A percentile compares a stretch with the other conserved stretches of the same genome.
Conservation (phyloP, 2,888 invertebrate genomes). For the Eupithecia abbreviata region DNA sequence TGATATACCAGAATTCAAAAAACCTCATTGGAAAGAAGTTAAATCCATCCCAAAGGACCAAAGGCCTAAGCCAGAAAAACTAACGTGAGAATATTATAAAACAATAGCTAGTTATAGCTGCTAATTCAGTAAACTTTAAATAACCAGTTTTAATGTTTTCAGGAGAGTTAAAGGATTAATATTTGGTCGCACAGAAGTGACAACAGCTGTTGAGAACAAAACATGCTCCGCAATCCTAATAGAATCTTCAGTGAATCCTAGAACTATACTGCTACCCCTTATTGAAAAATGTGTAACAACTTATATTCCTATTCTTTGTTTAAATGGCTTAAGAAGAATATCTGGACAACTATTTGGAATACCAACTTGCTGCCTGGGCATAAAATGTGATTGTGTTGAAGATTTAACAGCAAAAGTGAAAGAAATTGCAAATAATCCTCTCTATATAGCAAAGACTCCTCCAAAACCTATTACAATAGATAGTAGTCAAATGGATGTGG, state of each 20-base stretch:
- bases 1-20: conserved; percentile 63
- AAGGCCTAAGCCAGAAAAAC: conserved; percentile 65
- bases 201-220: conserved; percentile 51
- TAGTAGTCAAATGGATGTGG: conserved; percentile 37
- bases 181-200: conserved; percentile 73
- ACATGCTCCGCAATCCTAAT: conserved; percentile 69
- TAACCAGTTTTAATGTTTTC: conserved; percentile 44
- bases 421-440: conserved; percentile 55
- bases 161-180: conserved; percentile 70
- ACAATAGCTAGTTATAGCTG: background rate
- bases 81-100: conserved; percentile 56
- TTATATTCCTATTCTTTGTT: conserved; percentile 67
- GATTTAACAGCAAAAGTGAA: conserved; percentile 54
- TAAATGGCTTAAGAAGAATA: conserved; percentile 63
- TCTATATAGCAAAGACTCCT: conserved; percentile 20
- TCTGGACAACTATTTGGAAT: conserved; percentile 67
- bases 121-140: background rate
- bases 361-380: conserved; percentile 71
- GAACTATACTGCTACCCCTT: conserved; percentile 70
- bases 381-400: conserved; percentile 56
- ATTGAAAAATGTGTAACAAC: conserved; percentile 62
- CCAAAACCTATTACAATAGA: conserved; percentile 26
- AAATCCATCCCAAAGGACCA: conserved; percentile 70
- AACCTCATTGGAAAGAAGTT: conserved; percentile 71
- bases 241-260: conserved; percentile 71